Conservation (phyloP, 2,797 vertebrate species). For the Myripristis murdjan region DNA sequence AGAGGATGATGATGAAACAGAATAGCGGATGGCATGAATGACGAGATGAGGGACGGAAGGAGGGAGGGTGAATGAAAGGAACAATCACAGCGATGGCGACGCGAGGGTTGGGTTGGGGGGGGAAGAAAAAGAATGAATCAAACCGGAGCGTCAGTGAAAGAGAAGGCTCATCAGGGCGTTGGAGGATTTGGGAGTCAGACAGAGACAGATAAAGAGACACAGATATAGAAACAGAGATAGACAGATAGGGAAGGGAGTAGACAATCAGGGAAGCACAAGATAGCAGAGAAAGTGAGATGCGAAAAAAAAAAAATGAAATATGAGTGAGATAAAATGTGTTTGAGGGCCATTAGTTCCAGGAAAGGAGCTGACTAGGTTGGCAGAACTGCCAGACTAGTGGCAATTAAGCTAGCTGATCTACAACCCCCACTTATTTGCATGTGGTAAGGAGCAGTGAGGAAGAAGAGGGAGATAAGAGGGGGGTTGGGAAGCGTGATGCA, state of each 20-base stretch:
- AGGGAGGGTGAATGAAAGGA: slow-evolving; percentile 37
- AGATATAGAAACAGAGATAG: not conserved
- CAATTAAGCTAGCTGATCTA: slow-evolving; percentile 59
- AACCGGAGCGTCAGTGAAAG: slow-evolving; percentile 45
- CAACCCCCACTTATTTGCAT: not conserved
- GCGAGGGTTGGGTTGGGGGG: slow-evolving; percentile 31
- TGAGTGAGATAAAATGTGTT: not conserved
- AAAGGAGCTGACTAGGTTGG: slow-evolving; percentile 25
- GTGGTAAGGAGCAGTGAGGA: slow-evolving; percentile 15
- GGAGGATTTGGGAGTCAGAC: not conserved
- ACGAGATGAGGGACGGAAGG: slow-evolving; percentile 27
- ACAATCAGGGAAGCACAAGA: too few species aligned
- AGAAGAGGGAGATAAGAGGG: not conserved
- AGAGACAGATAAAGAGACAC: not conserved
- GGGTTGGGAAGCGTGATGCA: not conserved
- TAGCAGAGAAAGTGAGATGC: not conserved
- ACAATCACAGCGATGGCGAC: slow-evolving; percentile 41
- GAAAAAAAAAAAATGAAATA: not conserved
- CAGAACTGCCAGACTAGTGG: slow-evolving; percentile 50
- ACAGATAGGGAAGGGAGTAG: not conserved
- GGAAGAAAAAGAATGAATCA: slow-evolving; percentile 48
- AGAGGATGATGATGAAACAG: slow-evolving; percentile 56
- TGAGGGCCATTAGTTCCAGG: slow-evolving; percentile 7
- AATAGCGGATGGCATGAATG: slow-evolving; percentile 52
- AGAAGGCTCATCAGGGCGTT: slow-evolving; percentile 8